These are phyloP conservation scores for Tetrao urogallus DNA, from an alignment of 2,113 vertebrate species.

Conservation along the genomic window DNA sequence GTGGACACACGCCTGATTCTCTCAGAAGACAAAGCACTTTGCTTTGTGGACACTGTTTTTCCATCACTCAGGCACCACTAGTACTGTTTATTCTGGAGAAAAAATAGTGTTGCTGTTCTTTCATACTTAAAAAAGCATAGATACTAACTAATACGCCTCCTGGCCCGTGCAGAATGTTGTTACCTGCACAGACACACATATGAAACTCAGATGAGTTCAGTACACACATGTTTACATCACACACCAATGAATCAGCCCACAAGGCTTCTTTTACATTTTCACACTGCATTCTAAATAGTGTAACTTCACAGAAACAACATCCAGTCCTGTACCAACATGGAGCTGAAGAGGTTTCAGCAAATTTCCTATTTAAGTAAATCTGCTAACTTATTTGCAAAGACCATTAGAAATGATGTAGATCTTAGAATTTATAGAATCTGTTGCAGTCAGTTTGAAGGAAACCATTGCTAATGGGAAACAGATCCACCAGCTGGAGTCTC, in stretches of 20 bases:
- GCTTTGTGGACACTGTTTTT: background rate
- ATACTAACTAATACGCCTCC: background rate
- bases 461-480: slow-evolving; percentile 1
- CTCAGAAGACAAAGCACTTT: background rate
- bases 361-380: background rate
- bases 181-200: background rate
- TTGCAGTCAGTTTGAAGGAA: slow-evolving; percentile 44
- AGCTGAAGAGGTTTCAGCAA: background rate
- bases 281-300: background rate
- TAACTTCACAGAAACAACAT: background rate
- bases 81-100: background rate
- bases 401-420: slow-evolving; percentile 22
- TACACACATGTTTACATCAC: background rate
- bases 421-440: background rate
- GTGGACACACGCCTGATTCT: background rate
- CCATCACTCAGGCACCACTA: background rate
- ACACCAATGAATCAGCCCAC: background rate
- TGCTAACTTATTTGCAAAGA: slow-evolving; percentile 27
- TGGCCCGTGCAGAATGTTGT: background rate
- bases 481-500: background rate
- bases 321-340: background rate
- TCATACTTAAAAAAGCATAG: background rate
- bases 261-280: background rate
- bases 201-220: background rate
- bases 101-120: background rate